Evolutionary conservation across 1,140 invertebrate species (phyloP).

Genomic region (Bombus impatiens): DNA sequence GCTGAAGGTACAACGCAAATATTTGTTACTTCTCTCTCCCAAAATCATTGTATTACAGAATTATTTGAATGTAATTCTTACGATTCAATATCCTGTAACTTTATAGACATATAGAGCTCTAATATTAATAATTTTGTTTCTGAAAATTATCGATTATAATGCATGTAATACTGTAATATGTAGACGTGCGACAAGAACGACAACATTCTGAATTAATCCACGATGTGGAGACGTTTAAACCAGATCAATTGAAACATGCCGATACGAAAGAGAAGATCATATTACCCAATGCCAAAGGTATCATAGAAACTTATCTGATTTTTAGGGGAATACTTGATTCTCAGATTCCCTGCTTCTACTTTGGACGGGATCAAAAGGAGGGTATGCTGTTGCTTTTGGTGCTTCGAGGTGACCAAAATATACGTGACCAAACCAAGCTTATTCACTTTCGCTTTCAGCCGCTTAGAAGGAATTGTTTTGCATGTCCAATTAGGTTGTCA

Average conservation of each 20-base stretch:
- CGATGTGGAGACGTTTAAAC: slow-evolving; percentile 88
- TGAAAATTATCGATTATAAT: slow-evolving; percentile 11
- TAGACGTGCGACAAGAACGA: slow-evolving; percentile 90
- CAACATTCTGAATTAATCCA: slow-evolving; percentile 89
- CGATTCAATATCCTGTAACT: neutral
- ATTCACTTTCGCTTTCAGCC: slow-evolving; percentile 32
- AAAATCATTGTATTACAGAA: neutral
- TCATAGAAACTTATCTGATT: slow-evolving; percentile 45
- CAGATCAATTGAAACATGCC: slow-evolving; percentile 87
- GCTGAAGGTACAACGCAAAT: slow-evolving; percentile 88
- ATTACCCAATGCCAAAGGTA: slow-evolving; percentile 91
- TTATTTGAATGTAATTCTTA: neutral
- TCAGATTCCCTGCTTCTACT: neutral
- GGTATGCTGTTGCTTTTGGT: slow-evolving; percentile 14
- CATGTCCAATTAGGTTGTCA: slow-evolving; percentile 1
- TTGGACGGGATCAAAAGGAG: neutral
- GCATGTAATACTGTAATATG: slow-evolving; percentile 52
- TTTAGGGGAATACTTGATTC: neutral
- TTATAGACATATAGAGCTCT: neutral
- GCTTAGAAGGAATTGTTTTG: slow-evolving; percentile 18
- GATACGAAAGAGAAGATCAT: slow-evolving; percentile 91
- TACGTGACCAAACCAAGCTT: neutral
- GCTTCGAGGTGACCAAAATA: slow-evolving; percentile 25
- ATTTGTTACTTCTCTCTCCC: neutral
- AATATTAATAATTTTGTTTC: slow-evolving; percentile 1